Evolutionary conservation across 2,797 vertebrate species (phyloP), one percentile per base, ranked within the genome.

Genomic region (Peromyscus attwateri): DNA sequence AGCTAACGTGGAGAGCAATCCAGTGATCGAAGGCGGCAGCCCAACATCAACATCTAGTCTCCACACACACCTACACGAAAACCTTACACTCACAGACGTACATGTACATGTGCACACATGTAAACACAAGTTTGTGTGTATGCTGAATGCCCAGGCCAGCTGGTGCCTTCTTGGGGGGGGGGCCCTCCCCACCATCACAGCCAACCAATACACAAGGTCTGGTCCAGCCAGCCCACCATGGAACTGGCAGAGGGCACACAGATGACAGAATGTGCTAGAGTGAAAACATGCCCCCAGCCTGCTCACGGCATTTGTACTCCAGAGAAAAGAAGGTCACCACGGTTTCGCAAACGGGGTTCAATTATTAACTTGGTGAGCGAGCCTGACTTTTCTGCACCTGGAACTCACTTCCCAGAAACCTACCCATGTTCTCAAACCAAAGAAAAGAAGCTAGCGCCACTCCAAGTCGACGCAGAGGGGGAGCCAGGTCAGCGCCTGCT

Each of bases 351-450:
- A 62, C 16, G 1, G 23, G 29, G 12, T 31, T 17, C 90, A 34
- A 34, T 46, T 52, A 75, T 55, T 34, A 43, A 17, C 27, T 4
- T 27, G 8, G 37, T 64, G 71, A 0, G 10, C 4, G 3, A 52
- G 49, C 77, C 66, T 7, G 21, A 11, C 8, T 40, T 68, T 7
- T 19, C 71, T 6, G 0, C 2, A 34, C 68, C 16, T 14, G n/a
- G 49, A 55, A 16, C 43, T 46, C 60, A 37, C 17, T 95, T 91
- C 91, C 92, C 68, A 71, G 83, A 87, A 82, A 60, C 64, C n/a
- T 43, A 2, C 46, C 29, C 40, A 4, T 12, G 11, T 62, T 8
- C 66, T 43, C 43, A 52, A 16, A 8, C 4, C 17, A 29, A 2
- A 52, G 46, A 16, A 10, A 71, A 43, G 21, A 73, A 43, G 13